These are phyloP conservation scores for Archips xylosteana DNA, from an alignment of 2,888 invertebrate genomes.

Conservation along the genomic window DNA sequence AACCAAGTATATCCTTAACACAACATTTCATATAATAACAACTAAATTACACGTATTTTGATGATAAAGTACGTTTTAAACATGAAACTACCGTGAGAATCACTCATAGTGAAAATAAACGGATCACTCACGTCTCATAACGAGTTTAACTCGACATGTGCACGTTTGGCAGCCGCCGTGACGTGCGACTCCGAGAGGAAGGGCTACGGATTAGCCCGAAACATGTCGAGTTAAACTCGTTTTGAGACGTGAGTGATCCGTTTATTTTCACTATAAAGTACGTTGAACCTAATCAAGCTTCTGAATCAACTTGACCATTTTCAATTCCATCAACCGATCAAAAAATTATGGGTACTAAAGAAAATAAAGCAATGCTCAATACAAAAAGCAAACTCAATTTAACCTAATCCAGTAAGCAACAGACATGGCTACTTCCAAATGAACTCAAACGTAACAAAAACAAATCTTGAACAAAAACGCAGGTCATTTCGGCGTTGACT, in stretches of 20 bases:
- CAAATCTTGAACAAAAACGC: conserved; percentile 84
- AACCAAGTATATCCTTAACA: not conserved
- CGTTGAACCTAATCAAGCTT: not conserved
- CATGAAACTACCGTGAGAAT: too few species aligned
- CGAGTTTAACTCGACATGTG: too few species aligned
- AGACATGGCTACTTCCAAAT: conserved; percentile 84
- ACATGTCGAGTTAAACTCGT: too few species aligned
- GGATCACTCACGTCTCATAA: too few species aligned
- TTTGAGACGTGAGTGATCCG: too few species aligned
- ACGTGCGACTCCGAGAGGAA: too few species aligned
- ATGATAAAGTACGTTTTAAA: not conserved
- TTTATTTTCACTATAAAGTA: too few species aligned
- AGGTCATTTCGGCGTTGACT: conserved; percentile 83
- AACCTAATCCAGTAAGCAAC: conserved; percentile 84
- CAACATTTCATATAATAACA: not conserved
- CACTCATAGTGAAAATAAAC: too few species aligned
- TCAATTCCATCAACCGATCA: conserved; percentile 47
- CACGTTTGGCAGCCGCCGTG: too few species aligned
- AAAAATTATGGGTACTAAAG: conserved; percentile 64
- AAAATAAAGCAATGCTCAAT: conserved; percentile 66
- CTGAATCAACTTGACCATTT: conserved; percentile 21
- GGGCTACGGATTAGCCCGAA: too few species aligned
- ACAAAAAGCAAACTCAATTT: conserved; percentile 77
- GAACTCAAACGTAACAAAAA: conserved; percentile 85
- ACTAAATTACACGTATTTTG: not conserved